phyloP scores from a whole-genome alignment of 2,888 invertebrate genomes.

The Gnatocerus cornutus region DNA sequence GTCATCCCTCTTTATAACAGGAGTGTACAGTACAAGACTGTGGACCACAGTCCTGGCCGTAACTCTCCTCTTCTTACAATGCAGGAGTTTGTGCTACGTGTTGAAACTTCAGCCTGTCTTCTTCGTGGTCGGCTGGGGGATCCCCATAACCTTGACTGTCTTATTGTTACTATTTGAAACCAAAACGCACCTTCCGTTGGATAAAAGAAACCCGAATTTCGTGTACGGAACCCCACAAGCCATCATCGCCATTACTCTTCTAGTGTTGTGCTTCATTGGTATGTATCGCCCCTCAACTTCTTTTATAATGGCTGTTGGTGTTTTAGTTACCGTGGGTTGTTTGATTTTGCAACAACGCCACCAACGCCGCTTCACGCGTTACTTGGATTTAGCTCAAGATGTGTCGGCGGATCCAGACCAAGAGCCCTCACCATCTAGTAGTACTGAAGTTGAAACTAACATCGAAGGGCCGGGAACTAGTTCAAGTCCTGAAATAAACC shows the following conservation, averaged over 20 bases:
- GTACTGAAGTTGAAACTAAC: conserved; percentile 57
- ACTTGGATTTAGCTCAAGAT: conserved; percentile 77
- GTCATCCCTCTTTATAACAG: conserved; percentile 83
- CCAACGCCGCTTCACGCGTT: conserved; percentile 80
- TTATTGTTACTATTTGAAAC: conserved; percentile 76
- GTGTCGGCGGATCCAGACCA: conserved; percentile 68
- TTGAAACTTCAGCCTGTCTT: conserved; percentile 83
- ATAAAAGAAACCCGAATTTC: conserved; percentile 83
- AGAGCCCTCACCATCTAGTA: conserved; percentile 53
- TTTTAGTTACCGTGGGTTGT: conserved; percentile 83
- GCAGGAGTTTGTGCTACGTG: conserved; percentile 88
- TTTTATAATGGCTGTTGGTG: no score
- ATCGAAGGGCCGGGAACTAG: conserved; percentile 54
- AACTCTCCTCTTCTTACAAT: conserved; percentile 86
- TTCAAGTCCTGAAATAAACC: conserved; percentile 48
- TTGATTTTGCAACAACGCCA: conserved; percentile 89
- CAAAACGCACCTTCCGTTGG: conserved; percentile 72
- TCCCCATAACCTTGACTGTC: conserved; percentile 79
- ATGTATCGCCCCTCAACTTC: conserved; percentile 57
- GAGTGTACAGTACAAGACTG: conserved; percentile 86
- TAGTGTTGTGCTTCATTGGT: conserved; percentile 88
- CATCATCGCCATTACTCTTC: conserved; percentile 82
- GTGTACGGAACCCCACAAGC: conserved; percentile 86
- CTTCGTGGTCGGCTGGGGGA: conserved; percentile 75
- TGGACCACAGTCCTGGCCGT: conserved; percentile 91